A percentile compares a stretch with the other conserved stretches of the same genome.
These are phyloP conservation scores for Lycocorax pyrrhopterus DNA, from an alignment of 2,113 vertebrate species.

Conservation along the genomic window DNA sequence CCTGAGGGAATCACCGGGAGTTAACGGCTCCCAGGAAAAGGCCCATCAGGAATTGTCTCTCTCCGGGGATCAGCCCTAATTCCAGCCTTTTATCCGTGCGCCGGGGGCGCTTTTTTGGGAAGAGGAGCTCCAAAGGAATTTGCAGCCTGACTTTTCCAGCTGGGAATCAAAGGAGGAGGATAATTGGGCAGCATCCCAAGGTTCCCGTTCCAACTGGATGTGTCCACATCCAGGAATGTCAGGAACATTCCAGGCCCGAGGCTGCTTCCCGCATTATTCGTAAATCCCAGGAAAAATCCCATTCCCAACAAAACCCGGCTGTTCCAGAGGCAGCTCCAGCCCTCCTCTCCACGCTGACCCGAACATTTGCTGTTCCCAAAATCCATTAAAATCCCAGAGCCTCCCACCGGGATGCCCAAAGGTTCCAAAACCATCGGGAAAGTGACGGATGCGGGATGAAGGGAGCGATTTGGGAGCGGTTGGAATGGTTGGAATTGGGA, in stretches of 20 bases:
- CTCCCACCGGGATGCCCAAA: rapidly evolving
- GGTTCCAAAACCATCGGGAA: neutral
- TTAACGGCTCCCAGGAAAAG: neutral
- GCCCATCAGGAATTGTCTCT: neutral
- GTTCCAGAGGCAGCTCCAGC: rapidly evolving
- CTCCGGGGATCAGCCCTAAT: neutral
- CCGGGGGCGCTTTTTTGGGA: neutral
- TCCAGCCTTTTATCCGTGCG: neutral
- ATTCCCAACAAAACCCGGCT: neutral
- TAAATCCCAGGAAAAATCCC: neutral
- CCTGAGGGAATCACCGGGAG: neutral
- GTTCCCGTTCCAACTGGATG: rapidly evolving
- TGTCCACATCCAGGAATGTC: neutral
- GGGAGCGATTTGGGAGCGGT: rapidly evolving
- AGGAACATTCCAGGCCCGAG: neutral
- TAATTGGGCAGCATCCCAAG: rapidly evolving
- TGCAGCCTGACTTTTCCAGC: rapidly evolving
- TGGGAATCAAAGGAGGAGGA: neutral
- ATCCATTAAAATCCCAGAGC: neutral
- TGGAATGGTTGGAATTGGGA: neutral
- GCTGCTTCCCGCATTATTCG: neutral
- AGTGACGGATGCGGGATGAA: neutral
- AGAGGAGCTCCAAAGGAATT: neutral
- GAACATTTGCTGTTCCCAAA: neutral
- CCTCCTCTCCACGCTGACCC: neutral